Evolutionary conservation across 2,797 vertebrate genomes (phyloP), one percentile per base, ranked within the genome.

Genomic region (Anisognathus igniventris): DNA sequence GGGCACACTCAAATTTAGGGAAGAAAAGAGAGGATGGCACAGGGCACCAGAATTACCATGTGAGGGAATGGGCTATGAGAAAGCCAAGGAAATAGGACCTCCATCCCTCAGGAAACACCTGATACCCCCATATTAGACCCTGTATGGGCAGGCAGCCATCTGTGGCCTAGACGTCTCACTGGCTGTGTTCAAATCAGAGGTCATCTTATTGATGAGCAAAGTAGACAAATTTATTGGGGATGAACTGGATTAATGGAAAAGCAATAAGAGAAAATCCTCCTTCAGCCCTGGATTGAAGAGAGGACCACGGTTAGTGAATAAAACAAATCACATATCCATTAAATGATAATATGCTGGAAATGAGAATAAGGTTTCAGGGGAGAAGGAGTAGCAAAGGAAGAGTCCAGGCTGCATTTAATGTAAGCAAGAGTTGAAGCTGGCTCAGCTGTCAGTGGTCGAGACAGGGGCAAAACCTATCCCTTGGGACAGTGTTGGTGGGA

Each of bases 331-430:
- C 1, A 0, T 47, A 9, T 11, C 51, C 20, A 33, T 79, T 35
- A 79, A 65, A 79, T 27, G 9, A 15, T 50, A 72, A 39, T 27
- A 35, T 30, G 31, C 40, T 92, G 81, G 67, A 85, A 92, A 79
- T 33, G 28, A 79, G 40, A 47, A 62, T 3, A 5, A 39, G 16
- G 11, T 70, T 79, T 91, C 65, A 24, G 5, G 57, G 44, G n/a
- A 76, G 30, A 19, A 50, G 5, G 25, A 60, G 31, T 6, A 64
- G 44, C 71, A 74, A 87, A 86, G 40, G 53, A 62, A 48, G 70
- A 24, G 37, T 58, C 23, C 35, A 37, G 47, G 39, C 28, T 51
- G 33, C 37, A 53, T 84, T 54, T 86, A n/a, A 42, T 19, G 24
- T 22, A 18, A 22, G 42, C 1, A 3, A 30, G 61, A 45, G 25